Percentiles rank a stretch among this genome's conserved stretches.
These are phyloP conservation scores for Lamprologus ornatipinnis DNA, from an alignment of 2,113 vertebrate species.

Conservation along the genomic window DNA sequence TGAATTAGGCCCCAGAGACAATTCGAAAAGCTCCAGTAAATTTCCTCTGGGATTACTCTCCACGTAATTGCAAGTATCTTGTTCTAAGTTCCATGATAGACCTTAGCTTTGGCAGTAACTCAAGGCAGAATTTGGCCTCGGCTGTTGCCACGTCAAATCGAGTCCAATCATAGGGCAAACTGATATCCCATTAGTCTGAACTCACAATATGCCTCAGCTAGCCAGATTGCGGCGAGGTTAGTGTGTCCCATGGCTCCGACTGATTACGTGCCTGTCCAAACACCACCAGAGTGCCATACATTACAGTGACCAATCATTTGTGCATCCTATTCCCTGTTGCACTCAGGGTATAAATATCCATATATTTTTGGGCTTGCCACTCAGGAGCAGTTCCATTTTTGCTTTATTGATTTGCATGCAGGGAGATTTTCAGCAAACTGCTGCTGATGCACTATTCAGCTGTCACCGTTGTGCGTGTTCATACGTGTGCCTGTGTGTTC, in stretches of 20 bases:
- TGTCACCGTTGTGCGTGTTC: not conserved
- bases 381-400: not conserved
- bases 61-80: not conserved
- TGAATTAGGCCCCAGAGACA: not conserved
- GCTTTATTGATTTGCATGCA: not conserved
- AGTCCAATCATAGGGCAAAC: conserved; percentile 3
- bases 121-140: not conserved
- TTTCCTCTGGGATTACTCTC: not conserved
- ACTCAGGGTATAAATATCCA: not conserved
- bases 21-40: not conserved
- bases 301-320: conserved; percentile 37
- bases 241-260: conserved; percentile 40
- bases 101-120: not conserved
- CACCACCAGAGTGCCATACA: conserved; percentile 26
- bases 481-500: not conserved
- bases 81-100: not conserved
- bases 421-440: not conserved
- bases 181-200: conserved; percentile 25
- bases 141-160: not conserved
- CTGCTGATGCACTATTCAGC: not conserved
- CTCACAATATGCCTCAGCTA: not conserved
- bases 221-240: conserved; percentile 27
- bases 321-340: not conserved
- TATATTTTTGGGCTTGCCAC: not conserved
- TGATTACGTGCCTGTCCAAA: conserved; percentile 55